Evolutionary conservation across 1,140 invertebrate genomes (phyloP).

Genomic region (Drosophila navojoa): DNA sequence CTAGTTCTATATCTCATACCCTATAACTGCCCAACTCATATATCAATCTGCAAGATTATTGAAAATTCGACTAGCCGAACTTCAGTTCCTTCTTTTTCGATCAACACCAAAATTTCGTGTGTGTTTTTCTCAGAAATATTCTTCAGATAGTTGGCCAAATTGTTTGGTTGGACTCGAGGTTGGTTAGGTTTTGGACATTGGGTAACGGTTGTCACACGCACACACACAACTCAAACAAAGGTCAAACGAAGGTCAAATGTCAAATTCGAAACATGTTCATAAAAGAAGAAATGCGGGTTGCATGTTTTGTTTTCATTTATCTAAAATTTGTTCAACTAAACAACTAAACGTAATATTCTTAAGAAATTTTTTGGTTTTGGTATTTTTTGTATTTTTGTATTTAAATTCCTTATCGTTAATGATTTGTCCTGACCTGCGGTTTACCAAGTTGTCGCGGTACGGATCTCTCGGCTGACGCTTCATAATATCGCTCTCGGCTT

Average conservation of each 20-base stretch:
- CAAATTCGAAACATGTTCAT: constrained; percentile 46
- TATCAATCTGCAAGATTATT: constrained; percentile 4
- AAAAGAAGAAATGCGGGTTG: constrained; percentile 60
- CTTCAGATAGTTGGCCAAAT: constrained; percentile 73
- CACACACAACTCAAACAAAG: constrained; percentile 72
- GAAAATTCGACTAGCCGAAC: not conserved
- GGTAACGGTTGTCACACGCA: constrained; percentile 8
- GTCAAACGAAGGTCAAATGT: constrained; percentile 43
- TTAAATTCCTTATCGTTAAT: constrained; percentile 60
- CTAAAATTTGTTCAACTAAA: constrained; percentile 69
- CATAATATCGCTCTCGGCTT: constrained; percentile 99
- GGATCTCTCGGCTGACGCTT: constrained; percentile 99
- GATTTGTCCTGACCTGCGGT: constrained; percentile 92
- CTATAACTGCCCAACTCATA: too few relatives aligned
- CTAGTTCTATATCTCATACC: too few relatives aligned
- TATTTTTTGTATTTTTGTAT: constrained; percentile 43
- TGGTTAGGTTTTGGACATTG: not conserved
- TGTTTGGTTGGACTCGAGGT: not conserved
- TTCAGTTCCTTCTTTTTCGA: constrained; percentile 28
- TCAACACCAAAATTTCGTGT: constrained; percentile 29
- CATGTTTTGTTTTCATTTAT: constrained; percentile 81
- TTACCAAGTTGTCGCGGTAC: constrained; percentile 97
- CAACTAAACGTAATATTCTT: constrained; percentile 74
- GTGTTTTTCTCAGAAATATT: not conserved
- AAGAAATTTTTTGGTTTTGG: constrained; percentile 47